phyloP scores from a whole-genome alignment of 2,797 vertebrate species.

The Neoniphon sammara region DNA sequence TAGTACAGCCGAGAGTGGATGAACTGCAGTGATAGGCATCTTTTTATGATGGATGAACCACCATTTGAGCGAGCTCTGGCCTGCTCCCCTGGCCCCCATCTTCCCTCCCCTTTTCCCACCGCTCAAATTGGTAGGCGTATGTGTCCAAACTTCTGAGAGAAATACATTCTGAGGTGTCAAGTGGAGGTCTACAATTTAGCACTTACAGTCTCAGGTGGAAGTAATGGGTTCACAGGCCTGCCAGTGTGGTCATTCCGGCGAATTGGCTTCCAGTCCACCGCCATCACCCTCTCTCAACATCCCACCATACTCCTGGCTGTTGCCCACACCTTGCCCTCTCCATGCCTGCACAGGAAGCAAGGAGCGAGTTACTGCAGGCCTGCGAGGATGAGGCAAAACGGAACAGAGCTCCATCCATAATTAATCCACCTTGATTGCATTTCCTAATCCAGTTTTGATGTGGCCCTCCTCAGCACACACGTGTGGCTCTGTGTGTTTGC shows the following conservation, averaged over 20 bases:
- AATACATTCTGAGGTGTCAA: neutral
- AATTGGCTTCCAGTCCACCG: slow-evolving; percentile 6
- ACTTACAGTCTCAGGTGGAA: neutral
- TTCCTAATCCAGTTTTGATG: slow-evolving; percentile 79
- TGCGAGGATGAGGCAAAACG: slow-evolving; percentile 57
- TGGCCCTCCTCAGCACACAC: slow-evolving; percentile 49
- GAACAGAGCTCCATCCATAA: slow-evolving; percentile 76
- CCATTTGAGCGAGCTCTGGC: neutral
- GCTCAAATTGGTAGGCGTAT: neutral
- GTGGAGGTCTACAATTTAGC: neutral
- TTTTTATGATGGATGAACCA: neutral
- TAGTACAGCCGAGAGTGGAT: too few relatives aligned
- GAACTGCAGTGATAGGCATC: too few relatives aligned
- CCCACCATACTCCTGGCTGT: slow-evolving; percentile 36
- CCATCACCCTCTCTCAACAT: slow-evolving; percentile 6
- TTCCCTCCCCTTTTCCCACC: neutral
- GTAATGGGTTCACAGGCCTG: neutral
- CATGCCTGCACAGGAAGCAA: slow-evolving; percentile 43
- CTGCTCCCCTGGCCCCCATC: neutral
- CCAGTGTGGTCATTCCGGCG: neutral
- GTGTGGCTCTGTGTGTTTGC: slow-evolving; percentile 46
- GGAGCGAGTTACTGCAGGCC: slow-evolving; percentile 27
- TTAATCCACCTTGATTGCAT: slow-evolving; percentile 81
- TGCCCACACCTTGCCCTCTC: slow-evolving; percentile 40
- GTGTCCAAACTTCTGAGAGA: neutral